phyloP scores from a whole-genome alignment of 2,113 vertebrate genomes.

The Limnothrissa miodon region DNA sequence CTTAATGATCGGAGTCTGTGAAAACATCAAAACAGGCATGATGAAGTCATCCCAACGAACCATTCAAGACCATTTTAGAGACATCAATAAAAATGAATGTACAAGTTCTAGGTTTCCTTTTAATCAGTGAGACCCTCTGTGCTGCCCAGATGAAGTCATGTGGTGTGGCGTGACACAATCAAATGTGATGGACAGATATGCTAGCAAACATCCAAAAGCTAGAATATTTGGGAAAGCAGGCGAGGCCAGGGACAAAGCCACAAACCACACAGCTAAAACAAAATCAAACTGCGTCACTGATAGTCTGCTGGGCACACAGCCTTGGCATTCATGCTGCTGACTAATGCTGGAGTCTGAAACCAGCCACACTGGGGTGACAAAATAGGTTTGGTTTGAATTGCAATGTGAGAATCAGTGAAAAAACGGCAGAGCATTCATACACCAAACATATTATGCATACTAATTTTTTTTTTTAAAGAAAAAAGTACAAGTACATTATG shows the following conservation, averaged over 20 bases:
- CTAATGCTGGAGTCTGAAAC: background rate
- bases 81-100: slow-evolving; percentile 3
- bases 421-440: background rate
- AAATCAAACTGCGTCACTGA: slow-evolving; percentile 35
- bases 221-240: background rate
- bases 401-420: background rate
- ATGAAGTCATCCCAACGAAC: background rate
- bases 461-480: background rate
- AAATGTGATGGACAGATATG: slow-evolving; percentile 8
- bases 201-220: background rate
- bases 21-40: background rate
- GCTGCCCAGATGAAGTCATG: background rate
- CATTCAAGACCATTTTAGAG: background rate
- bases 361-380: background rate
- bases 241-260: slow-evolving; percentile 8
- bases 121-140: background rate
- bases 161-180: background rate
- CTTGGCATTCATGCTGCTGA: background rate
- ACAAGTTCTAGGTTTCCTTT: background rate
- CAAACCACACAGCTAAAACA: slow-evolving; percentile 25
- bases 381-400: background rate
- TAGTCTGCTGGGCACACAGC: background rate
- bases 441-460: background rate
- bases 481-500: background rate
- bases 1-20: slow-evolving; percentile 49